phyloP scores from a whole-genome alignment of 2,888 invertebrate genomes.

The Eilema caniola region DNA sequence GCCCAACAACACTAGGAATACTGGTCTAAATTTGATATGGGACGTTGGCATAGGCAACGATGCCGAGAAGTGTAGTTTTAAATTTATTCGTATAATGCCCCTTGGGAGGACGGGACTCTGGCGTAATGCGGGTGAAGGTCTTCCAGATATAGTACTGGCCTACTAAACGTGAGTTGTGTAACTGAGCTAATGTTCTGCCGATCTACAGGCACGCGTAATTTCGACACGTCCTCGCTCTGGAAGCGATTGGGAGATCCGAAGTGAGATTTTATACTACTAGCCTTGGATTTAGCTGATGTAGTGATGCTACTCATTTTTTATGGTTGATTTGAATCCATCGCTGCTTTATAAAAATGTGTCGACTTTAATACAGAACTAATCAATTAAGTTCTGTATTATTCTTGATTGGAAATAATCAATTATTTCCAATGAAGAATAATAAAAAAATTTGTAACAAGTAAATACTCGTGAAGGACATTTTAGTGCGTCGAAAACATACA shows the following conservation, averaged over 20 bases:
- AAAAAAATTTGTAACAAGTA: background rate
- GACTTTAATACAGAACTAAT: background rate
- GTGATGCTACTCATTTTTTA: conserved; percentile 24
- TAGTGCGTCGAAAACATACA: background rate
- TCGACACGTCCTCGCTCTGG: conserved; percentile 58
- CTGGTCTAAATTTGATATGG: conserved; percentile 45
- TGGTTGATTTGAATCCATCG: conserved; percentile 22
- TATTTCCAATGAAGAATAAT: background rate
- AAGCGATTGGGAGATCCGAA: conserved; percentile 46
- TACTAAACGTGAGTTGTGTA: conserved; percentile 76
- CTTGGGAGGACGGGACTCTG: conserved; percentile 68
- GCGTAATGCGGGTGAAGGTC: conserved; percentile 82
- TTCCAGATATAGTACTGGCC: conserved; percentile 79
- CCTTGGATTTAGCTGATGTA: conserved; percentile 47
- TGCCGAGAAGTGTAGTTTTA: conserved; percentile 43
- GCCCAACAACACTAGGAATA: conserved; percentile 38
- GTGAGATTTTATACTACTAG: conserved; percentile 48
- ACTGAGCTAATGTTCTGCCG: conserved; percentile 58
- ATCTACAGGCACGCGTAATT: conserved; percentile 61
- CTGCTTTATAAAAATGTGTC: background rate
- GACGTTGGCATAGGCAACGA: conserved; percentile 31
- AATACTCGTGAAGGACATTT: background rate
- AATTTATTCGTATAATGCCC: conserved; percentile 59
- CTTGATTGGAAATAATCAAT: no score
- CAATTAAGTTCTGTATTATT: no score